phyloP scores from a whole-genome alignment of 2,113 vertebrate species.

The Oreochromis tanganicae region DNA sequence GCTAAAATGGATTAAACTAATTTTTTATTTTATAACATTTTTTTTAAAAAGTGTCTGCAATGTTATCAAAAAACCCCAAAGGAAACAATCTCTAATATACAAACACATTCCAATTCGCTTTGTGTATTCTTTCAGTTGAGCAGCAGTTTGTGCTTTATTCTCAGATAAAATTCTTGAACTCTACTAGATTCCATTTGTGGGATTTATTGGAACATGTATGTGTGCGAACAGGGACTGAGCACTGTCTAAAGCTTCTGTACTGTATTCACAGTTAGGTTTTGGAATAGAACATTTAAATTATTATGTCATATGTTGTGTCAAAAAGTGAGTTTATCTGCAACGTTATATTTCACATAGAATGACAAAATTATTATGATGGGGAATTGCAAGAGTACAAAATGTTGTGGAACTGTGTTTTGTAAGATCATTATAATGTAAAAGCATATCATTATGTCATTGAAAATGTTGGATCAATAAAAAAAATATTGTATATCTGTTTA shows the following conservation, averaged over 20 bases:
- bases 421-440: not conserved
- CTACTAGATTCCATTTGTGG: not conserved
- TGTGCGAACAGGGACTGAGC: not conserved
- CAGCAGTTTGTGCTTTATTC: not conserved
- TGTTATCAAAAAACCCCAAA: rapidly evolving
- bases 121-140: not conserved
- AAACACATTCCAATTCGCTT: not conserved
- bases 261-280: not conserved
- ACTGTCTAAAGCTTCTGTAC: not conserved
- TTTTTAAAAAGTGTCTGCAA: not conserved
- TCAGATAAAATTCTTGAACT: not conserved
- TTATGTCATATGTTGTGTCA: not conserved
- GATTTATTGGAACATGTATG: not conserved
- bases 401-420: not conserved
- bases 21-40: not conserved
- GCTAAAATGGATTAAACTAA: not conserved
- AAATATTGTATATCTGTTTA: not conserved
- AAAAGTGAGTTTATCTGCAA: not conserved
- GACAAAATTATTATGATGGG: not conserved
- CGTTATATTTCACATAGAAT: not conserved
- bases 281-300: not conserved
- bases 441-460: not conserved
- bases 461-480: not conserved
- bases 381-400: not conserved
- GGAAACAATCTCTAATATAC: not conserved